Evolutionary conservation across 2,797 vertebrate species (phyloP).

Genomic region (Pangasius macronema): DNA sequence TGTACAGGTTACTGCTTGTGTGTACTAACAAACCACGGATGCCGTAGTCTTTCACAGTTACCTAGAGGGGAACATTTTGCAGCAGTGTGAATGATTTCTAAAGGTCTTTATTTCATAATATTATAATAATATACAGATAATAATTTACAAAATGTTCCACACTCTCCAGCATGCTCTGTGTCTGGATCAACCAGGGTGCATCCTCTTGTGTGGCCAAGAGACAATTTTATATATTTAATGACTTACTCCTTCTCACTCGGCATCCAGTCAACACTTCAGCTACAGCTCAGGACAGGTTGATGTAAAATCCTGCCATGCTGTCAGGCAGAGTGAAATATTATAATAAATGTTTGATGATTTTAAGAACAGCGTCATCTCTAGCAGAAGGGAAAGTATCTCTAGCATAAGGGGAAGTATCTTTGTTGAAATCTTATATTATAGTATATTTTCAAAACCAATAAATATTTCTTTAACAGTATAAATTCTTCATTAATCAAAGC

Average conservation of each 20-base stretch:
- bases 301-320: background rate
- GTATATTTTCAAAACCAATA: background rate
- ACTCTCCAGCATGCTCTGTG: background rate
- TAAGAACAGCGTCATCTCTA: background rate
- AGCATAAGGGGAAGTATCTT: background rate
- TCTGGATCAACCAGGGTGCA: background rate
- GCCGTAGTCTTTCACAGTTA: no score
- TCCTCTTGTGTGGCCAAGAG: background rate
- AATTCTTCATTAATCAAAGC: background rate
- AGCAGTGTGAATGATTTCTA: background rate
- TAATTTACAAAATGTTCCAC: background rate
- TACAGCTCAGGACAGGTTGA: background rate
- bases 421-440: background rate
- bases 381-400: background rate
- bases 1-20: no score
- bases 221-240: background rate
- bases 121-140: slow-evolving; percentile 1
- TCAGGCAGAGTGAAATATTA: background rate
- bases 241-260: background rate
- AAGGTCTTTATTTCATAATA: background rate
- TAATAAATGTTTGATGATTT: slow-evolving; percentile 14
- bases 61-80: background rate
- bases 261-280: background rate
- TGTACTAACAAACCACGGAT: no score
- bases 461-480: background rate